Conservation (phyloP, 2,888 invertebrate species). For the Trypoxylon attenuatum region DNA sequence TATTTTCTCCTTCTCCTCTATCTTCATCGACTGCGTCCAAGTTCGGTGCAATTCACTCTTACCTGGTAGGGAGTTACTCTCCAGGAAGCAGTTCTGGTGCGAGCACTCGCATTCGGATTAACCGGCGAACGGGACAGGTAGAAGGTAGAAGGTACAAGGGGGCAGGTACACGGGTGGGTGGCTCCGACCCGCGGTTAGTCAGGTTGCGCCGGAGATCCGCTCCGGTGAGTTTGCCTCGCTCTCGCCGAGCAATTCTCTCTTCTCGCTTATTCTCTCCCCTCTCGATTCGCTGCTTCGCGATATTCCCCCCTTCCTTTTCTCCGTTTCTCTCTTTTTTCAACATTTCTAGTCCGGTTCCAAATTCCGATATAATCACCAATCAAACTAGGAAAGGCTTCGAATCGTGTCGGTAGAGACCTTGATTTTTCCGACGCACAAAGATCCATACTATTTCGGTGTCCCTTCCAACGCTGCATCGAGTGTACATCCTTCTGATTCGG, state of each 20-base stretch:
- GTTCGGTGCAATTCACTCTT: too few relatives aligned
- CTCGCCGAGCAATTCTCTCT: conserved; percentile 22
- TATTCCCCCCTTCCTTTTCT: background rate
- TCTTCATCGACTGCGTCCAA: too few relatives aligned
- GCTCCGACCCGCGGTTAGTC: conserved; percentile 61
- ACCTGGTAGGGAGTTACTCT: too few relatives aligned
- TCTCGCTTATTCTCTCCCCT: conserved; percentile 11
- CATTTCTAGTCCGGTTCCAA: too few relatives aligned
- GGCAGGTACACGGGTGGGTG: conserved; percentile 62
- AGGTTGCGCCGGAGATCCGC: conserved; percentile 68
- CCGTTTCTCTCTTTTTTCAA: background rate
- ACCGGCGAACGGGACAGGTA: conserved; percentile 8
- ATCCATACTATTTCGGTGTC: too few relatives aligned
- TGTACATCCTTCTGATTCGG: too few relatives aligned
- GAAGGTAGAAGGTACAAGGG: conserved; percentile 59
- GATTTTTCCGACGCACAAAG: too few relatives aligned
- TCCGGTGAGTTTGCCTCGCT: conserved; percentile 60
- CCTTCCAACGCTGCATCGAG: too few relatives aligned
- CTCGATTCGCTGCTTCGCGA: conserved; percentile 6
- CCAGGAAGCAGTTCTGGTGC: too few relatives aligned
- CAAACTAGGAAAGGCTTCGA: too few relatives aligned
- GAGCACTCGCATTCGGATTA: background rate
- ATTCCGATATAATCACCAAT: too few relatives aligned
- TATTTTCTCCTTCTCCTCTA: background rate
- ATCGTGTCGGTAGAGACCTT: too few relatives aligned